Base-by-base conservation (phyloP, 2,797 vertebrate species). In the Hydrolagus colliei region DNA sequence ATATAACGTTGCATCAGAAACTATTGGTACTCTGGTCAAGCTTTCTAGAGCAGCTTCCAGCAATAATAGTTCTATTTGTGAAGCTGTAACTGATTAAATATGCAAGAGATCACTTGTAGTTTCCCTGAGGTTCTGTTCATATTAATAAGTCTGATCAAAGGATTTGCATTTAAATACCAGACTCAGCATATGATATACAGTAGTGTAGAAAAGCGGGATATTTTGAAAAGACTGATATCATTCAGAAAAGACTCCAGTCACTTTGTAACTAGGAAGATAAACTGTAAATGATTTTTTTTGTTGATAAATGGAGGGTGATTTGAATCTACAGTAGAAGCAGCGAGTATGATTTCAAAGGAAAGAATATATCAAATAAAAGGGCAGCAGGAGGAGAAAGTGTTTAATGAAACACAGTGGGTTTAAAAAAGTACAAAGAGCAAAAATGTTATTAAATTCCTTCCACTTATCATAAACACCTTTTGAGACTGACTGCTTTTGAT, bases 1-100 rank as follows among this genome's bases (percentile, higher is more conserved):
- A 35, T 87, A 75, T 86, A 87, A 90, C 59, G 86, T 72, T 71
- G 86, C 79, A 89, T 87, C 86, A 86, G 87, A 86, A 72, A n/a
- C 67, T 86, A 72, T 67, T 14, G 11, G 4, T 88, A 68, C 86
- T 88, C 88, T 89, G 87, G 87, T 91, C 89, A 89, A 77, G 89
- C 90, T 90, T 86, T 89, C 88, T 79, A 75, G 86, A 74, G 12
- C 86, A 32, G 85, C 11, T 22, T 87, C 86, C 41, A 52, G 41
- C 41, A 52, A 52, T 52, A 52, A 52, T 52, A 52, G 41, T 52
- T 52, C 41, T 52, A 52, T 3, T 52, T 52, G 41, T 52, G 41
- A 52, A 52, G 41, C 41, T 52, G 41, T 52, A 3, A 52, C 13
- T 65, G 63, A 3, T 35, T 2, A 9, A 16, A 9, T 22, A 6